These are phyloP conservation scores for Ranitomeya variabilis DNA, from an alignment of 2,113 vertebrate genomes.

Conservation along the genomic window DNA sequence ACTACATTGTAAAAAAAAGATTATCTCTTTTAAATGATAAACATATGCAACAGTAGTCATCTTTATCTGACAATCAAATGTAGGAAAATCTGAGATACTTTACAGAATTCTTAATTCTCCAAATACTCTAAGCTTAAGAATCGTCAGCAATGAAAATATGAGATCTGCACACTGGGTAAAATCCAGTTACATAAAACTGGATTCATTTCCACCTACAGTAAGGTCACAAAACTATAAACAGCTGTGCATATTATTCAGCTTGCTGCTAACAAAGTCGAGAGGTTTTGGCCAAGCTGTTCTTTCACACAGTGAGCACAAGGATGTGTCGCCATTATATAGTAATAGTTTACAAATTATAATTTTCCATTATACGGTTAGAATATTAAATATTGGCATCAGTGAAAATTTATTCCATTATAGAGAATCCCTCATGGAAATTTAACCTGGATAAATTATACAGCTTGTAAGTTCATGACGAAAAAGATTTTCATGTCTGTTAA, in stretches of 20 bases:
- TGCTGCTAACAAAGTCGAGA: not conserved
- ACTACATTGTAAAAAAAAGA: too few species aligned
- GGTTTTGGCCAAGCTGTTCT: not conserved
- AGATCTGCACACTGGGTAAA: not conserved
- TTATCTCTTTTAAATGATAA: too few species aligned
- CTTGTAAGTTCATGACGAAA: not conserved
- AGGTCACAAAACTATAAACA: conserved; percentile 6
- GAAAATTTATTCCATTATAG: not conserved
- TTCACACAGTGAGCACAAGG: not conserved
- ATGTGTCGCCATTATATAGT: not conserved
- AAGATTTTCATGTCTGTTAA: not conserved
- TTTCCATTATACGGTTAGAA: not conserved
- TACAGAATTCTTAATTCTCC: not conserved
- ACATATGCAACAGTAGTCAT: too few species aligned
- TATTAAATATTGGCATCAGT: not conserved
- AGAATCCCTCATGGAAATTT: not conserved
- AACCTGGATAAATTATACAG: not conserved
- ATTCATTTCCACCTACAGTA: not conserved
- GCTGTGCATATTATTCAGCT: conserved; percentile 3
- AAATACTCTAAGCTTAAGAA: not conserved
- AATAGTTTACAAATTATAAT: not conserved
- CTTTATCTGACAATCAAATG: too few species aligned
- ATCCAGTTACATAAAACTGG: not conserved
- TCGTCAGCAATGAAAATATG: not conserved
- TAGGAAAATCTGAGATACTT: not conserved